Evolutionary conservation across 1,140 invertebrate species (phyloP), one percentile per base, ranked within the genome.

Genomic region (Hermatobates lingyangjiaoensis): DNA sequence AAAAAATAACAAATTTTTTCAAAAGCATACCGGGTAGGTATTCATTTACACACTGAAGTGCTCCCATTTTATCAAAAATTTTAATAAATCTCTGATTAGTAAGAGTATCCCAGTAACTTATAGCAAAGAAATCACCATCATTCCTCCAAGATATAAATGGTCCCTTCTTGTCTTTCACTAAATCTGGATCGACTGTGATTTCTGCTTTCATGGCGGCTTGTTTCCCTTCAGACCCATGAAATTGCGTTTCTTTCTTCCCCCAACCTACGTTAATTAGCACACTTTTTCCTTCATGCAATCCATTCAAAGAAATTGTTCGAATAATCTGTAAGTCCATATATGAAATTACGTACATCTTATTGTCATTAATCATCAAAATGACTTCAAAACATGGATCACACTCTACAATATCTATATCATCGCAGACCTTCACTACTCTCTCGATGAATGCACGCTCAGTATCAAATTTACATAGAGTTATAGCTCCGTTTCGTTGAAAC

Each of bases 231-330:
- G 82, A 81, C 2, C 91, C 90, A 69, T 94, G 89, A 66, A 95
- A 96, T 58, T 94, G 90, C 5, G 91, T 95, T 68, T 91, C 86
- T 63, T 92, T 93, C 55, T 84, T 89, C 0, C 91, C 91, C 91
- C 90, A 95, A 25, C 91, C 90, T 54, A 92, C 81, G 57, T 78
- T 87, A 2, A 93, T 72, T 61, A 87, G 82, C 62, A 85, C 68
- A 53, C 79, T 77, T 61, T 83, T 76, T 26, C 81, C 81, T n/a
- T n/a, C n/a, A n/a, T n/a, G n/a, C n/a, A n/a, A n/a, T n/a, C n/a
- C n/a, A n/a, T n/a, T n/a, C n/a, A n/a, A n/a, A n/a, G n/a, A n/a
- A n/a, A n/a, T n/a, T n/a, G n/a, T n/a, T n/a, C n/a, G n/a, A n/a
- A n/a, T n/a, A n/a, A n/a, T n/a, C n/a, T n/a, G n/a, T n/a, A n/a